These are phyloP conservation scores for Ophion ventricosus DNA, from an alignment of 2,888 invertebrate species.

Conservation along the genomic window DNA sequence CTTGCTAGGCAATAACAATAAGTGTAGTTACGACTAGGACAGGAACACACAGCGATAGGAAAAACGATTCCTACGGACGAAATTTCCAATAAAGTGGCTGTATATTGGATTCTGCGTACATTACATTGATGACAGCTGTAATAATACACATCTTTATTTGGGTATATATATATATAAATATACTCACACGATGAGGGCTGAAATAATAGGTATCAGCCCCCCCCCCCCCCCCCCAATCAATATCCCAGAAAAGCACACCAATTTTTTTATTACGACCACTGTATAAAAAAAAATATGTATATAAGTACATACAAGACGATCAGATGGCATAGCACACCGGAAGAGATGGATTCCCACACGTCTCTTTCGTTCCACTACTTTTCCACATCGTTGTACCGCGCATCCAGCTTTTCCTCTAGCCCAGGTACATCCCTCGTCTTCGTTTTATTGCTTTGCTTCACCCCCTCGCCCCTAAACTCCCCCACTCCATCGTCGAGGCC, in stretches of 20 bases:
- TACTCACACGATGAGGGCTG: not conserved
- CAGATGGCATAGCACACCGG: slow-evolving; percentile 18
- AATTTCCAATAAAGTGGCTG: not conserved
- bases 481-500: not conserved
- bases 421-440: not conserved
- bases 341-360: slow-evolving; percentile 47
- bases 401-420: not conserved
- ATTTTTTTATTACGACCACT: not conserved
- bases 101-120: not conserved
- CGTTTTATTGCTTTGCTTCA: slow-evolving; percentile 2
- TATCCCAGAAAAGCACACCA: not conserved
- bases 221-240: not conserved
- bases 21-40: not conserved
- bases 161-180: not conserved
- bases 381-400: slow-evolving; percentile 22
- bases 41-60: not conserved
- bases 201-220: not conserved
- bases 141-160: slow-evolving; percentile 4
- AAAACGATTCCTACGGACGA: not conserved
- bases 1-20: not conserved
- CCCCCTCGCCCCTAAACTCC: not conserved
- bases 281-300: not conserved
- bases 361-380: slow-evolving; percentile 16
- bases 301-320: slow-evolving; percentile 8
- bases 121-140: slow-evolving; percentile 5